These are phyloP conservation scores for Tenthredo distinguenda DNA, from an alignment of 2,888 invertebrate species.

Conservation along the genomic window DNA sequence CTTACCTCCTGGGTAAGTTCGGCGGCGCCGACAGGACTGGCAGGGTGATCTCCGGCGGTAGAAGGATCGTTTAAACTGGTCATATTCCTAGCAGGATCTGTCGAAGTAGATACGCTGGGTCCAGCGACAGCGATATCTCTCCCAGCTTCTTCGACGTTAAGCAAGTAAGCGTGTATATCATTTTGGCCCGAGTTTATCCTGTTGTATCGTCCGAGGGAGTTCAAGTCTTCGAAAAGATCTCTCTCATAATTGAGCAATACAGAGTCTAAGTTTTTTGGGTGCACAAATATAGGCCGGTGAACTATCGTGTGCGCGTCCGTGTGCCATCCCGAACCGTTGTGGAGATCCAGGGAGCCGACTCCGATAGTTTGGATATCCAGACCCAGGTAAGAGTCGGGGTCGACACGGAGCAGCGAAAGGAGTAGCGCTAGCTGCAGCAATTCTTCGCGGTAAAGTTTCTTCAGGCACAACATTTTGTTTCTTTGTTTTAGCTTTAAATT, in stretches of 20 bases:
- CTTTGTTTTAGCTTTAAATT: background rate
- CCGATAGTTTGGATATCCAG: slow-evolving; percentile 81
- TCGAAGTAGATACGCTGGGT: slow-evolving; percentile 64
- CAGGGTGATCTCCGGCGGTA: slow-evolving; percentile 63
- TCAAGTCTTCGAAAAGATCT: slow-evolving; percentile 86
- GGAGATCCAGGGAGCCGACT: slow-evolving; percentile 79
- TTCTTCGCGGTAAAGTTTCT: slow-evolving; percentile 91
- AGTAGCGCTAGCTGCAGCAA: slow-evolving; percentile 90
- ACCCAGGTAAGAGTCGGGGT: slow-evolving; percentile 85
- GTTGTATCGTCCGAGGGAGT: slow-evolving; percentile 85
- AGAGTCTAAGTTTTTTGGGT: slow-evolving; percentile 87
- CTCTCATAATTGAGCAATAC: slow-evolving; percentile 86
- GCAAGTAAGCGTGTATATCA: slow-evolving; percentile 82
- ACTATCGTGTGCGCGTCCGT: slow-evolving; percentile 80
- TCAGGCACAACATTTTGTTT: slow-evolving; percentile 87
- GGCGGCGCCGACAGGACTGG: slow-evolving; percentile 64
- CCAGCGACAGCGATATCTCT: slow-evolving; percentile 67
- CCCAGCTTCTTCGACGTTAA: slow-evolving; percentile 80
- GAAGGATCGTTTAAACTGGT: slow-evolving; percentile 66
- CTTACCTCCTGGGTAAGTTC: slow-evolving; percentile 79
- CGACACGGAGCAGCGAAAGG: slow-evolving; percentile 88
- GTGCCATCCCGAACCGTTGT: slow-evolving; percentile 86
- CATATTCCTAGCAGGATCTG: slow-evolving; percentile 64
- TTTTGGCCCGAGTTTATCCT: slow-evolving; percentile 79
- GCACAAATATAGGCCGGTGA: slow-evolving; percentile 83